Evolutionary conservation across 2,113 vertebrate species (phyloP), one percentile per base, ranked within the genome.

Genomic region (Psephotus haematonotus): DNA sequence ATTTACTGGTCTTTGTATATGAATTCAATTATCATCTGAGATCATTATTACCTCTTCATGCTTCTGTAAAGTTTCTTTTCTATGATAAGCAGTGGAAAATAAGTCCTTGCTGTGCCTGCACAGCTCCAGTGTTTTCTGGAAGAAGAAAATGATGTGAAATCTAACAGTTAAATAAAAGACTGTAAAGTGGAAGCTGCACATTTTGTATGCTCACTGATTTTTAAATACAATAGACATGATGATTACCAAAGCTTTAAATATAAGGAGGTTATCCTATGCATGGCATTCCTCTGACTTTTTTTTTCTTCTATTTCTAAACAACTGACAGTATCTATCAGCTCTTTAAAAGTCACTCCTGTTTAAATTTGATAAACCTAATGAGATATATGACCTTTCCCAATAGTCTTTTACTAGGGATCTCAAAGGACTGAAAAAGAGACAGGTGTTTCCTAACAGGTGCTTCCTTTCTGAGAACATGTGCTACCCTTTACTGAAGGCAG

Each of bases 391-490:
- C 7, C 35, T 87, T 65, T 57, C 31, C 53, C 35, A 55, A 59
- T 90, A n/a, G 39, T 65, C 62, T 86, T n/a, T 93, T 79, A 46
- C 29, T 69, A 77, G 47, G 89, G 2, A 75, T 27, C 33, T 93
- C 75, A 93, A 79, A 92, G 53, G n/a, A 60, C 35, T 85, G 41
- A 75, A 74, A 89, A 95, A 57, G 10, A 14, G 60, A 82, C 79
- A 95, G 60, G 46, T 31, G 12, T 97, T 96, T 97, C 92, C 94
- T 90, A 82, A 59, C 69, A 83, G 49, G 35, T 25, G 7, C 35
- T 96, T 96, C 83, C 86, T 95, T 74, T 94, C 37, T 82, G 29
- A 69, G 28, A 88, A 65, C 37, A 62, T 29, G 17, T 2, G 0
- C 10, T 31, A 63, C 5, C 29, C 7, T 71, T 83, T 70, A 39